A percentile compares a stretch with the other conserved stretches of the same genome.
Conservation (phyloP, 1,140 invertebrate genomes). For the Manduca sexta region DNA sequence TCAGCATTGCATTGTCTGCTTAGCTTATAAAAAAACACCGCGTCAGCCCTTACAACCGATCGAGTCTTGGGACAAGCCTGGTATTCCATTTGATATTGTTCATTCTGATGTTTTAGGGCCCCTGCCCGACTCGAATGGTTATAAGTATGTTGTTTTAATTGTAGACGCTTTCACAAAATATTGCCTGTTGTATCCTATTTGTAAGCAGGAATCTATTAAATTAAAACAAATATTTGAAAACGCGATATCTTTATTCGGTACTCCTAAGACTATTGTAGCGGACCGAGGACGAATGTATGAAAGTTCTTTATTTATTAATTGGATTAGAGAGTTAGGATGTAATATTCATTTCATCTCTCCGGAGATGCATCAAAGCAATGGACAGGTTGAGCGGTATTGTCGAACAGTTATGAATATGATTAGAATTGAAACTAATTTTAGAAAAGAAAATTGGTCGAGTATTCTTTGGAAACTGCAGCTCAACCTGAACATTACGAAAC, state of each 20-base stretch:
- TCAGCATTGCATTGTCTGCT: conserved; percentile 10
- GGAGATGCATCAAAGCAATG: conserved; percentile 22
- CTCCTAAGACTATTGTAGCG: conserved; percentile 5
- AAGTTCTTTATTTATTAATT: neutral
- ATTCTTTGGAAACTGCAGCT: conserved; percentile 1
- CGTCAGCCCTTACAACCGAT: conserved; percentile 12
- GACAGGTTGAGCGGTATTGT: conserved; percentile 26
- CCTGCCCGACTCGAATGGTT: no score
- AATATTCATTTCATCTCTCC: conserved; percentile 10
- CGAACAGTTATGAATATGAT: conserved; percentile 24
- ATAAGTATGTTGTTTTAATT: conserved; percentile 15
- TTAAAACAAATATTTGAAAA: conserved; percentile 6
- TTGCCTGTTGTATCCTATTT: conserved; percentile 8
- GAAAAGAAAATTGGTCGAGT: neutral
- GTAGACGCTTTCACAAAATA: no score
- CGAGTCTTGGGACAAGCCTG: conserved; percentile 14
- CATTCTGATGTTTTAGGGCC: conserved; percentile 24
- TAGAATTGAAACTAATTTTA: neutral
- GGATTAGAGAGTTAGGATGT: neutral
- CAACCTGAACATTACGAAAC: no score
- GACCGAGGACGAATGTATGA: conserved; percentile 1
- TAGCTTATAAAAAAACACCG: conserved; percentile 7
- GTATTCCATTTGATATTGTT: conserved; percentile 18
- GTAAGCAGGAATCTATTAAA: conserved; percentile 7
- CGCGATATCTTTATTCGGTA: conserved; percentile 7